These are phyloP conservation scores for Cryptoblepharus egeriae DNA, from an alignment of 2,797 vertebrate genomes.

Conservation along the genomic window DNA sequence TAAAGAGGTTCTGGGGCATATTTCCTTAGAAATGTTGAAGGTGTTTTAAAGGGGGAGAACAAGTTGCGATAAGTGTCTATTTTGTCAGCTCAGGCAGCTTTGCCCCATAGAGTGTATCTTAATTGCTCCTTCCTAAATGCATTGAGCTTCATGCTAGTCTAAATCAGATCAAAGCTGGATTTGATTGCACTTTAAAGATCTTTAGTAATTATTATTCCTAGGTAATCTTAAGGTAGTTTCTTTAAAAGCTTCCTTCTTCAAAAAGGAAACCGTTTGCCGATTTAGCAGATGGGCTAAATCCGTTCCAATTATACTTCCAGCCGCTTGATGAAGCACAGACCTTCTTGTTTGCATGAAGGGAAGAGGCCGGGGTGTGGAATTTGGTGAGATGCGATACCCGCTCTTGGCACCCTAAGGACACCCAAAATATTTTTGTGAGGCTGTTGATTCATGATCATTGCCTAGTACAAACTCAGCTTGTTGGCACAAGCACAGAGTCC, in stretches of 20 bases:
- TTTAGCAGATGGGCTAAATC: conserved; percentile 39
- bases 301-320: conserved; percentile 33
- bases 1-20: conserved; percentile 41
- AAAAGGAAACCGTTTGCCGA: conserved; percentile 44
- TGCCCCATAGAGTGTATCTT: conserved; percentile 40
- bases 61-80: conserved; percentile 42
- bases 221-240: conserved; percentile 45
- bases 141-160: conserved; percentile 31
- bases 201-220: conserved; percentile 50
- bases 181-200: conserved; percentile 52
- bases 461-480: not conserved
- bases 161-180: conserved; percentile 50
- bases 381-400: too few species aligned
- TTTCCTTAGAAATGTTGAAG: conserved; percentile 15
- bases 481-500: not conserved
- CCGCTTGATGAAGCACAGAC: not conserved
- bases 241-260: conserved; percentile 46
- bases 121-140: conserved; percentile 49
- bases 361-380: not conserved
- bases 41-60: conserved; percentile 20
- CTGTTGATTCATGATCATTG: too few species aligned
- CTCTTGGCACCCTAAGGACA: too few species aligned
- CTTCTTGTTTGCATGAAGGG: not conserved
- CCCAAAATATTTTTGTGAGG: not conserved
- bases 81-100: conserved; percentile 27